phyloP scores from a whole-genome alignment of 2,888 invertebrate species.

The Nemurella pictetii region DNA sequence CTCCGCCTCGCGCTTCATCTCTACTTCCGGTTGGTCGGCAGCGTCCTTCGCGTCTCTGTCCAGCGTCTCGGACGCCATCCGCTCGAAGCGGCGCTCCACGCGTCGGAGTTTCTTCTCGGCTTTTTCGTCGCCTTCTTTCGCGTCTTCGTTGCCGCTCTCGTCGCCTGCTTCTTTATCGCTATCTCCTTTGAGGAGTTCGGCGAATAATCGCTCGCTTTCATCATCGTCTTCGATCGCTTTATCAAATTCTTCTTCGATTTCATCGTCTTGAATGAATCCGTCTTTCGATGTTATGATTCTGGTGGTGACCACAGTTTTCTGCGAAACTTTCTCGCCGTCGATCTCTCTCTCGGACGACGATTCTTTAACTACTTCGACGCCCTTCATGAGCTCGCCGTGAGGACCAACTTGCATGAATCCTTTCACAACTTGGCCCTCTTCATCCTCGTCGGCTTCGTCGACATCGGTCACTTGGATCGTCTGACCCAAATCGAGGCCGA shows the following conservation, averaged over 20 bases:
- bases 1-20: constrained; percentile 52
- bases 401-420: constrained; percentile 26
- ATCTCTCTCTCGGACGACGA: neutral
- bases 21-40: constrained; percentile 50
- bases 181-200: neutral
- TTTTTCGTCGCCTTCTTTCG: constrained; percentile 43
- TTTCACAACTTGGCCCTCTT: constrained; percentile 16
- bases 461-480: neutral
- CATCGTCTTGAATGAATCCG: constrained; percentile 28
- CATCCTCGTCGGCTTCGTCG: constrained; percentile 8
- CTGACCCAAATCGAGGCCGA: constrained; percentile 7
- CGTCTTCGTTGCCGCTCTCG: neutral
- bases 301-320: neutral
- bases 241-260: constrained; percentile 33
- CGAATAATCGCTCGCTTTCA: constrained; percentile 45
- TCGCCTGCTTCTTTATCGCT: neutral
- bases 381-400: constrained; percentile 1
- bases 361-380: constrained; percentile 8
- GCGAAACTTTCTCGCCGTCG: constrained; percentile 31
- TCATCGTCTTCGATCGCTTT: constrained; percentile 49
- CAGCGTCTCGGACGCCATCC: constrained; percentile 56
- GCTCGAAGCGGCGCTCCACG: constrained; percentile 57
- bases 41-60: constrained; percentile 49
- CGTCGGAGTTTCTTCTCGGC: constrained; percentile 52
- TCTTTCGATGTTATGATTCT: neutral